A percentile compares a stretch with the other conserved stretches of the same genome.
Conservation (phyloP, 2,888 invertebrate species). For the Clanis bilineata region DNA sequence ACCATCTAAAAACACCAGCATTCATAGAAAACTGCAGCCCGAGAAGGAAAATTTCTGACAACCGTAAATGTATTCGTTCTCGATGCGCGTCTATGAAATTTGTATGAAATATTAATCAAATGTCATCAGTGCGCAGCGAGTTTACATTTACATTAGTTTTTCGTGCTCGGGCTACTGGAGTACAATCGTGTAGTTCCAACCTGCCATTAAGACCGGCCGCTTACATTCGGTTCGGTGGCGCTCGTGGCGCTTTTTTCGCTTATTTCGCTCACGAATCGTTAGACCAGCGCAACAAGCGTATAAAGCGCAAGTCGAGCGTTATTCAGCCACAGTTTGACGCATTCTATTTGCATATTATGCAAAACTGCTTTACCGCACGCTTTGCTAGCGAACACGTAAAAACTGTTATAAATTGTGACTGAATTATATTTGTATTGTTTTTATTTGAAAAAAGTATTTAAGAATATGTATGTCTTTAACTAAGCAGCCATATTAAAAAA, state of each 20-base stretch:
- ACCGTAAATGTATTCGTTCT: too few species aligned
- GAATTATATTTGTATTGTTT: neutral
- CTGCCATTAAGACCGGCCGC: neutral
- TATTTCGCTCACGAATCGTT: slow-evolving; percentile 12
- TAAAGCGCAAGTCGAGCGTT: slow-evolving; percentile 9
- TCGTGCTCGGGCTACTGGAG: neutral
- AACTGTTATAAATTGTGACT: neutral
- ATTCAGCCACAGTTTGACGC: slow-evolving; percentile 5
- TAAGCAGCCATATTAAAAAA: too few species aligned
- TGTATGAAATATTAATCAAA: too few species aligned
- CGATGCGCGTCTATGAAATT: too few species aligned
- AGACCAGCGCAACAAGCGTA: slow-evolving; percentile 10
- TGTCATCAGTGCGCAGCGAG: too few species aligned
- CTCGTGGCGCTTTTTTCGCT: slow-evolving; percentile 4
- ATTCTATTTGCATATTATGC: slow-evolving; percentile 6
- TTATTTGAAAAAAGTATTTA: too few species aligned
- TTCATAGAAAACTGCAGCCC: too few species aligned
- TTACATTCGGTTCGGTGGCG: slow-evolving; percentile 4
- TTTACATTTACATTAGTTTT: too few species aligned
- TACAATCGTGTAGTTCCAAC: neutral
- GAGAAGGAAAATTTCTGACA: too few species aligned
- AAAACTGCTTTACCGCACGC: neutral
- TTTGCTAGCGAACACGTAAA: neutral
- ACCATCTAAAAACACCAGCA: too few species aligned
- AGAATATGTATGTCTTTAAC: too few species aligned